Evolutionary conservation across 2,797 vertebrate genomes (phyloP).

Genomic region (Phoeniculus purpureus): DNA sequence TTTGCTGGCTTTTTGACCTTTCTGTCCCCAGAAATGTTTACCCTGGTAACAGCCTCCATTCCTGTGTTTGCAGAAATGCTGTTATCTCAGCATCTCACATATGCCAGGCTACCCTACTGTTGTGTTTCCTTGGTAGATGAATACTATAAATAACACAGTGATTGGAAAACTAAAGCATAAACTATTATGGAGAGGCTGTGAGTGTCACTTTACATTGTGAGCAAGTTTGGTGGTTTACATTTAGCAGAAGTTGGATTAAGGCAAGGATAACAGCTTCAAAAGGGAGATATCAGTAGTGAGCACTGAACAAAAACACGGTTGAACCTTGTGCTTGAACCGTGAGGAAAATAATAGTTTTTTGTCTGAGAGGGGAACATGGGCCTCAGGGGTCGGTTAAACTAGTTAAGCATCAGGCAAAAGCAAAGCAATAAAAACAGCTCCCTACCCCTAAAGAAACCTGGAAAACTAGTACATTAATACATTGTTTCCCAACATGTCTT

Average conservation of each 20-base stretch:
- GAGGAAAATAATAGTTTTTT: neutral
- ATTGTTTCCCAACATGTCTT: neutral
- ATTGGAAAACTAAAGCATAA: neutral
- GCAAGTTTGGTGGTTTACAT: neutral
- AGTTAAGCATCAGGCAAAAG: neutral
- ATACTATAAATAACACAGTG: neutral
- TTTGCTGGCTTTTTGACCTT: neutral
- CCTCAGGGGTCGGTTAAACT: neutral
- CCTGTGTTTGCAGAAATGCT: neutral
- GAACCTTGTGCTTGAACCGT: neutral
- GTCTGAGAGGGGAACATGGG: neutral
- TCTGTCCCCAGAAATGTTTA: neutral
- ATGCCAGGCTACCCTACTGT: neutral
- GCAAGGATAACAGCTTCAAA: neutral
- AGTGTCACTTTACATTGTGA: neutral
- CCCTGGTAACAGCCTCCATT: neutral
- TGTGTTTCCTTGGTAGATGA: neutral
- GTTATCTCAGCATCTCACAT: neutral
- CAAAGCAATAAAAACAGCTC: neutral
- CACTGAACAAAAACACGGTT: neutral
- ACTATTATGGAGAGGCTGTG: neutral
- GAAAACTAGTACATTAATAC: neutral
- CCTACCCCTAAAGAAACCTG: neutral
- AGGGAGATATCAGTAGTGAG: neutral
- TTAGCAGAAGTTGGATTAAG: neutral